Conservation (phyloP, 1,140 invertebrate genomes). For the Diorhabda elongata region DNA sequence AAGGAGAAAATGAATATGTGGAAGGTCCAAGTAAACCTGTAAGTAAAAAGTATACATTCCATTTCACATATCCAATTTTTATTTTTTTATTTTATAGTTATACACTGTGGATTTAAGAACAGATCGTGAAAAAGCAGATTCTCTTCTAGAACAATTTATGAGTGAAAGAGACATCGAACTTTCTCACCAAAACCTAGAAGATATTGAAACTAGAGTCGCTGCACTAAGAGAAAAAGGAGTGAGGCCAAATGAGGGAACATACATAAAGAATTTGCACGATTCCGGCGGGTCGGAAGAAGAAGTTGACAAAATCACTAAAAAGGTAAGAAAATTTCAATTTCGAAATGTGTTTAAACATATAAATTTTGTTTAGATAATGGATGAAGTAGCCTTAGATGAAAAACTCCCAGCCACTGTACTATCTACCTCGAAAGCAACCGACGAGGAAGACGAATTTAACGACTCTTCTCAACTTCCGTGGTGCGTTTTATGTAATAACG, state of each 20-base stretch:
- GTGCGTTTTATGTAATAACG: constrained; percentile 74
- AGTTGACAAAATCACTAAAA: constrained; percentile 46
- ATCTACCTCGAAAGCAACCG: constrained; percentile 22
- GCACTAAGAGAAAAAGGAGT: constrained; percentile 45
- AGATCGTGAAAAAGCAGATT: constrained; percentile 60
- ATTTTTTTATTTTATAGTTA: constrained; percentile 13
- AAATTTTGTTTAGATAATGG: constrained; percentile 38
- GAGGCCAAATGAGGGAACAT: constrained; percentile 33
- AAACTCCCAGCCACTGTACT: constrained; percentile 26
- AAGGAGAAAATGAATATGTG: constrained; percentile 46
- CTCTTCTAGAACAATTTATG: constrained; percentile 57
- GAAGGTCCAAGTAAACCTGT: constrained; percentile 36
- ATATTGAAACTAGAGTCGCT: constrained; percentile 51
- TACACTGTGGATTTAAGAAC: constrained; percentile 44
- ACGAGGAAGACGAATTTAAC: constrained; percentile 22
- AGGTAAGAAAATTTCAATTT: constrained; percentile 22
- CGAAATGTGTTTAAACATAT: not conserved
- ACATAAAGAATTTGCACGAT: constrained; percentile 44
- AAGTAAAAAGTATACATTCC: constrained; percentile 12
- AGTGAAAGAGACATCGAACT: constrained; percentile 53
- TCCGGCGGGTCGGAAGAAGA: constrained; percentile 48
- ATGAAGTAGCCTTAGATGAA: constrained; percentile 43
- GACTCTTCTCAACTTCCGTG: constrained; percentile 61
- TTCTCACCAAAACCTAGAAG: constrained; percentile 50
- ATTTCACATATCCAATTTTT: not conserved